Percentiles rank a stretch among this genome's conserved stretches.
These are phyloP conservation scores for Taeniopygia guttata DNA, from an alignment of 2,797 vertebrate species.

Conservation along the genomic window DNA sequence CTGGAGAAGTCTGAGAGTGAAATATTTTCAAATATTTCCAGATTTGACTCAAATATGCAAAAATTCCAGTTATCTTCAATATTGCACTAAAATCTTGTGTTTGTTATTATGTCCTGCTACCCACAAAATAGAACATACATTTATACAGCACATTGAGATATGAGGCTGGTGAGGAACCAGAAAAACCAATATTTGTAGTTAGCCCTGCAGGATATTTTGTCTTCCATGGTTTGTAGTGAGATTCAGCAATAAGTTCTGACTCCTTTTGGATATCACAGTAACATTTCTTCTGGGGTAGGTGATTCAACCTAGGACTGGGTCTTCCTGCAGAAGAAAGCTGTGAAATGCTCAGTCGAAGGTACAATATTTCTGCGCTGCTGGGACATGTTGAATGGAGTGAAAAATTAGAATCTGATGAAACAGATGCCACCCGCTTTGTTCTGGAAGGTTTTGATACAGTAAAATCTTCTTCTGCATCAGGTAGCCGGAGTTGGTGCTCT, in stretches of 20 bases:
- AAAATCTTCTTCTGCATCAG: background rate
- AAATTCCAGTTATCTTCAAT: background rate
- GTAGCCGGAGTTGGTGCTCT: background rate
- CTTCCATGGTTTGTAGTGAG: background rate
- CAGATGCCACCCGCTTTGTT: background rate
- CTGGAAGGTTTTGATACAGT: background rate
- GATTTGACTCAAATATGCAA: background rate
- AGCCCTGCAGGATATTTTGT: background rate
- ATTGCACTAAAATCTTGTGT: background rate
- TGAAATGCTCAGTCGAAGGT: background rate
- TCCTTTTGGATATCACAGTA: background rate
- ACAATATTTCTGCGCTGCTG: background rate
- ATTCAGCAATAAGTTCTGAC: background rate
- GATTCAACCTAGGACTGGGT: background rate
- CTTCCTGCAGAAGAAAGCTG: background rate
- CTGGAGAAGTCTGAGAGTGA: background rate
- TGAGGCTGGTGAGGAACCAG: background rate
- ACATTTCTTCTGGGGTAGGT: background rate
- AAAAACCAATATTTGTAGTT: background rate
- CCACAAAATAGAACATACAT: background rate
- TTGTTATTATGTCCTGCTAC: background rate
- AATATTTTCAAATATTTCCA: background rate
- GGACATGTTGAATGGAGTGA: slow-evolving; percentile 21
- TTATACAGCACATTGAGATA: background rate
- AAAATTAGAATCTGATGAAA: slow-evolving; percentile 38